Conservation (phyloP, 1,140 invertebrate genomes). For the Asobara japonica region DNA sequence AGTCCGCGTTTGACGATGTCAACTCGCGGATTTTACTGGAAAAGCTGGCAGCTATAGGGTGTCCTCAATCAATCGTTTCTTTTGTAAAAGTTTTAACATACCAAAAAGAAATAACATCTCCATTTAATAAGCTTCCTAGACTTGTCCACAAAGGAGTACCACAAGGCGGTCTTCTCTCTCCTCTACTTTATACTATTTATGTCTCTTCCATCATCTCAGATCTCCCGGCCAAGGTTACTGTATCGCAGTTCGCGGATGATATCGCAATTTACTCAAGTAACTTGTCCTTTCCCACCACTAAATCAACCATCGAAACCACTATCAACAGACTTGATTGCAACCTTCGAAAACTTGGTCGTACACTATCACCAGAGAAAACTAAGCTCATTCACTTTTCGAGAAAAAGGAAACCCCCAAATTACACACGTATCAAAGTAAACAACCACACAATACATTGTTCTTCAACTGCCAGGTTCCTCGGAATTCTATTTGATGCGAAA, state of each 20-base stretch:
- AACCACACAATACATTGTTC: not conserved
- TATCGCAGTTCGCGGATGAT: slow-evolving; percentile 35
- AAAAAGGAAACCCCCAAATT: not conserved
- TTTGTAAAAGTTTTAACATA: slow-evolving; percentile 21
- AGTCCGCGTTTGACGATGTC: not conserved
- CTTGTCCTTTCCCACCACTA: not conserved
- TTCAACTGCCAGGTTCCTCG: slow-evolving; percentile 29
- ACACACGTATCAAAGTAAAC: slow-evolving; percentile 20
- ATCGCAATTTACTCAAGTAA: slow-evolving; percentile 13
- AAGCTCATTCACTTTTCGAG: slow-evolving; percentile 37
- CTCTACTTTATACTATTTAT: slow-evolving; percentile 26
- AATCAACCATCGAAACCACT: not conserved
- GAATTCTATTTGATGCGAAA: slow-evolving; percentile 34
- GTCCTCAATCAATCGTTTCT: slow-evolving; percentile 5
- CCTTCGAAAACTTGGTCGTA: slow-evolving; percentile 25
- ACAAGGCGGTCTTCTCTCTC: slow-evolving; percentile 27
- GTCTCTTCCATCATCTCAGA: not conserved
- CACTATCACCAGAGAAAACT: slow-evolving; percentile 39
- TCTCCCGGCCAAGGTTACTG: not conserved
- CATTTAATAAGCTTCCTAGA: not conserved
- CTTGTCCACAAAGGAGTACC: slow-evolving; percentile 16
- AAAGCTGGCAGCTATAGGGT: slow-evolving; percentile 8
- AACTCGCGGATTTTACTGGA: slow-evolving; percentile 25
- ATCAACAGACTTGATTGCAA: not conserved
- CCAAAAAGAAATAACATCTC: not conserved